Evolutionary conservation across 2,797 vertebrate species (phyloP), one percentile per base, ranked within the genome.

Genomic region (Molossus alvarezi): DNA sequence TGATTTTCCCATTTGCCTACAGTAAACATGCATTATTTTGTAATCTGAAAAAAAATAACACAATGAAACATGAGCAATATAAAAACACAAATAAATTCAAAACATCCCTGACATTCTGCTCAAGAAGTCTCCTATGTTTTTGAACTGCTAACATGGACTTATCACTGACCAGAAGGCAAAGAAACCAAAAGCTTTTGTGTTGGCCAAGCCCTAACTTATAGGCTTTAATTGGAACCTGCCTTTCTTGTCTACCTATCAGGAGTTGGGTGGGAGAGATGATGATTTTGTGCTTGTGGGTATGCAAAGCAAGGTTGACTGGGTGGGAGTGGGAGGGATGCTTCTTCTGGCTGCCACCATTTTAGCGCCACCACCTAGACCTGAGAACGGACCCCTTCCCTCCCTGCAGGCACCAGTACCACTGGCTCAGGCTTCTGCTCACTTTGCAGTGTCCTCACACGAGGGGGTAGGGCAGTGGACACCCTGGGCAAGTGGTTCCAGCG

Each of bases 91-190:
- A 80, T 67, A 86, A 87, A 83, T 75, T 85, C 83, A 87, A 91
- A 95, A 89, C 41, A 21, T 77, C 75, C 64, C 1, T 29, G 51
- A 67, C 23, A 5, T 69, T 95, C 91, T 86, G 73, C 69, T 96
- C 88, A 90, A 95, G 92, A 97, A 12, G 58, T 33, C 82, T 37
- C 57, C n/a, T 76, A 18, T 21, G 60, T 90, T 96, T 86, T 37
- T 76, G 79, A 88, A 94, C 64, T 80, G 64, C 69, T 88, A 72
- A 95, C 94, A 94, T 37, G 11, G 1, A 95, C 95, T 88, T 77
- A 94, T 48, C 55, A 87, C 88, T 79, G 83, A 94, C 75, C 64
- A 88, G 73, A 85, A 88, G 18, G 58, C 80, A 72, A 41, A 88
- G 64, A 73, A 87, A 58, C 64, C 81, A 81, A 94, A 94, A 90